These are phyloP conservation scores for Sebastes trivittatus DNA, from an alignment of 2,797 vertebrate species.

Conservation along the genomic window DNA sequence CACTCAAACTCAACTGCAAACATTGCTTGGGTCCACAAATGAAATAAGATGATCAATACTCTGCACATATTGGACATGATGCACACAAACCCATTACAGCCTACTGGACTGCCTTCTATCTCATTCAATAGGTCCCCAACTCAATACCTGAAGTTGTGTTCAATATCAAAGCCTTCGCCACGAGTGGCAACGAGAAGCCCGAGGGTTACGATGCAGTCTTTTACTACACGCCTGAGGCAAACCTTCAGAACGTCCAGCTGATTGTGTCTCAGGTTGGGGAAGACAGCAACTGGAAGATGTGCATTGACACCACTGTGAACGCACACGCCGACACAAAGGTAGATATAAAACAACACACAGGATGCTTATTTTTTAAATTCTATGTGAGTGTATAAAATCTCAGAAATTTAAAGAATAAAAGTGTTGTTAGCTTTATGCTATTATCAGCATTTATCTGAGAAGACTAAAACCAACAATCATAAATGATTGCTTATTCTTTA, in stretches of 20 bases:
- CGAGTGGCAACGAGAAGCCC: conserved; percentile 55
- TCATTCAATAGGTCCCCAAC: conserved; percentile 47
- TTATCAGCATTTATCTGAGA: background rate
- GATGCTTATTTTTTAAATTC: background rate
- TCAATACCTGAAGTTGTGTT: conserved; percentile 60
- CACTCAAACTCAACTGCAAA: background rate
- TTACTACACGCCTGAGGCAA: conserved; percentile 65
- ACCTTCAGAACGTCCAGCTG: conserved; percentile 60
- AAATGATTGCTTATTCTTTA: background rate
- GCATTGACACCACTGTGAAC: conserved; percentile 57
- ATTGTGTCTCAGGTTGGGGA: conserved; percentile 77
- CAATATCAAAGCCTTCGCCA: conserved; percentile 68
- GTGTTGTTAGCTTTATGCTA: background rate
- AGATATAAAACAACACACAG: background rate
- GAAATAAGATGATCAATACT: background rate
- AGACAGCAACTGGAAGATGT: conserved; percentile 84
- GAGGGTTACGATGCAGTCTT: conserved; percentile 74
- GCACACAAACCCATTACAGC: background rate
- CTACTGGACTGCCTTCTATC: background rate
- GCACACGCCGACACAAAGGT: conserved; percentile 38
- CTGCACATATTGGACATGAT: background rate
- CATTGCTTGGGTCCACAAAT: background rate
- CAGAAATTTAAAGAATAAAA: background rate
- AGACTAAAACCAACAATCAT: background rate
- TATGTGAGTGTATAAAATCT: background rate